These are phyloP conservation scores for Nasalis larvatus DNA, from an alignment of 2,113 vertebrate genomes.

Conservation along the genomic window DNA sequence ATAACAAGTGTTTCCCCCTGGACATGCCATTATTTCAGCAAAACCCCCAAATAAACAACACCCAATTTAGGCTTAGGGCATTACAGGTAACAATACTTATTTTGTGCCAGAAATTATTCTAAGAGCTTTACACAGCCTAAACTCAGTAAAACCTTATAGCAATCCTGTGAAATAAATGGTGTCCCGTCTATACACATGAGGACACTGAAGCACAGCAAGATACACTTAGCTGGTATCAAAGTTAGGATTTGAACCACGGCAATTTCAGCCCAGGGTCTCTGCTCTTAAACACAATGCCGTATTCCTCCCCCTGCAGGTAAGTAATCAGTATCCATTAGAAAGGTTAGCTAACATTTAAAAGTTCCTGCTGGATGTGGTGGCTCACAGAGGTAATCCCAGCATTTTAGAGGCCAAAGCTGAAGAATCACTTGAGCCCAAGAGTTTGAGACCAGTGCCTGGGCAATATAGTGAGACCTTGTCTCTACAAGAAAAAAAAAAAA, in stretches of 20 bases:
- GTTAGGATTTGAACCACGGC: background rate
- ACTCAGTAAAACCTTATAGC: background rate
- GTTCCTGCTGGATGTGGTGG: too few relatives aligned
- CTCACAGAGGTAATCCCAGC: too few relatives aligned
- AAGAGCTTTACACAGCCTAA: background rate
- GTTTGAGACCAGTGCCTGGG: too few relatives aligned
- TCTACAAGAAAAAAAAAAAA: too few relatives aligned
- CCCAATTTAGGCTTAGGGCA: background rate
- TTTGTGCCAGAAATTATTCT: background rate
- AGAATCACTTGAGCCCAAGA: too few relatives aligned
- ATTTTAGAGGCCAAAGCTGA: too few relatives aligned
- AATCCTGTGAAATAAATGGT: background rate
- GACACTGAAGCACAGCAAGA: background rate
- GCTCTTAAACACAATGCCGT: fast-evolving
- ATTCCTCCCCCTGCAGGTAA: fast-evolving
- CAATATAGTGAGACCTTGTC: too few relatives aligned
- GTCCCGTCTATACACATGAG: too few relatives aligned
- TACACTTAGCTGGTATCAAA: background rate
- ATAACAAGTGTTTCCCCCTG: background rate
- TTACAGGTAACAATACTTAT: background rate
- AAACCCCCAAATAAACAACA: background rate
- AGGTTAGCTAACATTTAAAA: background rate
- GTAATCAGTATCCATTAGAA: background rate
- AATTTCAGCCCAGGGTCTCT: background rate
- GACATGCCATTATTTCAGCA: background rate